Percentiles rank a stretch among this genome's conserved stretches.
These are phyloP conservation scores for Chalcosyrphus nemorum DNA, from an alignment of 2,888 invertebrate species.

Conservation along the genomic window DNA sequence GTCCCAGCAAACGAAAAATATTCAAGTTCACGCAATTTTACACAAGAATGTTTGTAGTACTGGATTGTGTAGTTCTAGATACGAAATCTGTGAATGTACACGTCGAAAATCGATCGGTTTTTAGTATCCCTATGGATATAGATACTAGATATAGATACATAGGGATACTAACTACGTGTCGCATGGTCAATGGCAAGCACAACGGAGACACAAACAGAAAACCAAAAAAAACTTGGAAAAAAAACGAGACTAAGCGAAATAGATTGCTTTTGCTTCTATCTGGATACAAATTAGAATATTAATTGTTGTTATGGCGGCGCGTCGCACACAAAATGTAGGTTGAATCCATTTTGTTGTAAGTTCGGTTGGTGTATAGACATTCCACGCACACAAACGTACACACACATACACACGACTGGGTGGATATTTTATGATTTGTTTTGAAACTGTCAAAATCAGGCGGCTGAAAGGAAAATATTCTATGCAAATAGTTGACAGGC, in stretches of 20 bases:
- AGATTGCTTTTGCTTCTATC: constrained; percentile 73
- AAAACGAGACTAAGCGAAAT: constrained; percentile 58
- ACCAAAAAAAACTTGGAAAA: constrained; percentile 11
- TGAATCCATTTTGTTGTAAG: constrained; percentile 70
- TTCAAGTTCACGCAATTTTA: constrained; percentile 72
- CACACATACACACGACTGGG: constrained; percentile 18
- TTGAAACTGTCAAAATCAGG: constrained; percentile 81
- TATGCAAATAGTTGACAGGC: constrained; percentile 58
- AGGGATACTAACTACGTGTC: constrained; percentile 47
- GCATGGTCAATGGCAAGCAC: constrained; percentile 73
- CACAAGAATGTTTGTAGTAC: constrained; percentile 32
- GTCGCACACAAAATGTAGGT: constrained; percentile 72
- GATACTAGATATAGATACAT: constrained; percentile 13
- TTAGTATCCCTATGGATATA: constrained; percentile 52
- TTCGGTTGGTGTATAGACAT: constrained; percentile 18
- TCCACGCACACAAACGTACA: constrained; percentile 29
- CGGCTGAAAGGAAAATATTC: constrained; percentile 63
- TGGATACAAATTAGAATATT: constrained; percentile 73
- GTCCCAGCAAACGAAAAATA: constrained; percentile 21
- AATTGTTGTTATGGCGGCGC: constrained; percentile 73
- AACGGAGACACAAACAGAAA: constrained; percentile 68
- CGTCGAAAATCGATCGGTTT: constrained; percentile 62
- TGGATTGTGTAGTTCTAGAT: constrained; percentile 26
- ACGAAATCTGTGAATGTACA: constrained; percentile 27
- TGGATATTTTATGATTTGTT: constrained; percentile 80